phyloP scores from a whole-genome alignment of 2,797 vertebrate genomes.

The Etheostoma nigrum region DNA sequence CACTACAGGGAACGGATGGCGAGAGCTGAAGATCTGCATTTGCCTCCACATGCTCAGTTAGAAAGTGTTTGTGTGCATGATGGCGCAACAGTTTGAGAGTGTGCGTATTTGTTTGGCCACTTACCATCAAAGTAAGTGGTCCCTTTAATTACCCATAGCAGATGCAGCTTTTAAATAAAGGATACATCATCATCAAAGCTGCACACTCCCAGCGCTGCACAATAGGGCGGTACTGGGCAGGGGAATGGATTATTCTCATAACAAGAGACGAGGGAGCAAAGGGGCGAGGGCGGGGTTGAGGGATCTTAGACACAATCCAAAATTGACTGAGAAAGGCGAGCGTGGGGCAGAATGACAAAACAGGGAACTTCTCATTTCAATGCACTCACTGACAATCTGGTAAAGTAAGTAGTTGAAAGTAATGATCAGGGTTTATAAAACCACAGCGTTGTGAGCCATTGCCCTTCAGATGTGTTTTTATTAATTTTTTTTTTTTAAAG shows the following conservation, averaged over 20 bases:
- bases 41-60: slow-evolving; percentile 27
- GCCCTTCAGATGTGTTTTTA: background rate
- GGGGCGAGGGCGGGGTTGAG: background rate
- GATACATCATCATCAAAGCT: slow-evolving; percentile 82
- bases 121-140: slow-evolving; percentile 86
- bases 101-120: slow-evolving; percentile 62
- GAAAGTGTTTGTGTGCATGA: slow-evolving; percentile 24
- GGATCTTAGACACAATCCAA: slow-evolving; percentile 25
- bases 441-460: background rate
- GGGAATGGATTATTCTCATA: slow-evolving; percentile 55
- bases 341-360: slow-evolving; percentile 38
- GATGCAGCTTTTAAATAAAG: slow-evolving; percentile 87
- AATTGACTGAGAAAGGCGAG: slow-evolving; percentile 24
- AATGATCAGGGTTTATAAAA: slow-evolving; percentile 16
- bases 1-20: background rate
- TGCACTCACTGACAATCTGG: slow-evolving; percentile 24
- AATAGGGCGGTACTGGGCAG: slow-evolving; percentile 54
- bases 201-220: slow-evolving; percentile 64
- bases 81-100: slow-evolving; percentile 59
- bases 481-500: background rate
- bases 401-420: background rate
- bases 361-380: slow-evolving; percentile 23
- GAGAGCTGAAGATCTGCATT: slow-evolving; percentile 17
- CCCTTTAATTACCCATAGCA: slow-evolving; percentile 87
- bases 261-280: background rate